These are phyloP conservation scores for Pygoscelis adeliae DNA, from an alignment of 2,113 vertebrate species.

Conservation along the genomic window DNA sequence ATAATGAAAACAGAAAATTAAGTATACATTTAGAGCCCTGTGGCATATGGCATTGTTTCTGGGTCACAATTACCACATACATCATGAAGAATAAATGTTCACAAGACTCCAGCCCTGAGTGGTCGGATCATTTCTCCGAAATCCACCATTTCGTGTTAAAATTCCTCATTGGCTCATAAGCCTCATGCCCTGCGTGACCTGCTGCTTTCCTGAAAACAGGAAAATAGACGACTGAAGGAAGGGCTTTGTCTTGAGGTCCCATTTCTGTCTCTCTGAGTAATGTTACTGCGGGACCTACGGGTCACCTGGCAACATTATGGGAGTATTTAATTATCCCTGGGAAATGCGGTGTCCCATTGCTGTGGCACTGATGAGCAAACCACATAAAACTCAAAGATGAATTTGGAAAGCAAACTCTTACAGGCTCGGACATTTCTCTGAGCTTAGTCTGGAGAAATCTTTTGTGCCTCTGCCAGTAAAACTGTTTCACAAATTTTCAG, in stretches of 20 bases:
- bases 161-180: background rate
- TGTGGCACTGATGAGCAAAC: constrained; percentile 41
- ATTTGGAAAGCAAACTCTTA: constrained; percentile 11
- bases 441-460: background rate
- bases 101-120: background rate
- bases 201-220: background rate
- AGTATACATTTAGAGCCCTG: background rate
- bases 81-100: background rate
- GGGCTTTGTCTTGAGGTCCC: background rate
- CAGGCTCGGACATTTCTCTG: background rate
- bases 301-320: constrained; percentile 20
- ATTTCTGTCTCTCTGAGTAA: constrained; percentile 48
- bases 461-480: background rate
- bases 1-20: background rate
- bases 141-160: background rate
- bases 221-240: background rate
- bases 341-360: background rate
- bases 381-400: background rate
- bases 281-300: background rate
- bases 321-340: constrained; percentile 27
- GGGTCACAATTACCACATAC: background rate
- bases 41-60: background rate
- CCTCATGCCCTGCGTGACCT: background rate
- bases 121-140: background rate
- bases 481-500: constrained; percentile 9